Conservation (phyloP, 2,888 invertebrate genomes). For the Molorchus minor region DNA sequence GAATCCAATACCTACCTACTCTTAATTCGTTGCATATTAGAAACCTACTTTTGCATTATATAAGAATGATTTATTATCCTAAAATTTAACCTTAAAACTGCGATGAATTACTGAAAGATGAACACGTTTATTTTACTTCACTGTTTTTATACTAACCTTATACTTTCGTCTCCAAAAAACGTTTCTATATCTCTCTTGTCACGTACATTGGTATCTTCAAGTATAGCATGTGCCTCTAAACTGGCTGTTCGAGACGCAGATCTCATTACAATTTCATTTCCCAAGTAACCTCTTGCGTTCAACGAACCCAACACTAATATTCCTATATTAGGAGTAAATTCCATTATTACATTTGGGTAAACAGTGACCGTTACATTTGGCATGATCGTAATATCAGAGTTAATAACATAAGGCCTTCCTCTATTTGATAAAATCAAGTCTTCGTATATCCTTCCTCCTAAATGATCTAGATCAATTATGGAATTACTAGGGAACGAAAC, state of each 20-base stretch:
- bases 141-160: slow-evolving; percentile 66
- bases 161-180: slow-evolving; percentile 69
- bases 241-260: slow-evolving; percentile 65
- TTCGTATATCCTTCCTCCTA: slow-evolving; percentile 80
- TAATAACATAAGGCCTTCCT: slow-evolving; percentile 76
- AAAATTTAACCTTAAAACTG: too few species aligned
- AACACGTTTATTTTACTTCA: too few species aligned
- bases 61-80: too few species aligned
- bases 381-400: slow-evolving; percentile 96
- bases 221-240: slow-evolving; percentile 51
- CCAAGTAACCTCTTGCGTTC: slow-evolving; percentile 80
- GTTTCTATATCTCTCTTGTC: slow-evolving; percentile 57
- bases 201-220: slow-evolving; percentile 49
- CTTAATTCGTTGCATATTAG: too few species aligned
- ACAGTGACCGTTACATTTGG: slow-evolving; percentile 88
- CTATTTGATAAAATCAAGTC: slow-evolving; percentile 72
- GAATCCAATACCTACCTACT: too few species aligned
- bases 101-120: too few species aligned
- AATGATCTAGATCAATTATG: slow-evolving; percentile 70
- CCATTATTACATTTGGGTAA: slow-evolving; percentile 87
- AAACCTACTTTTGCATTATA: too few species aligned
- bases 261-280: slow-evolving; percentile 81
- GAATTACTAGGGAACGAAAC: slow-evolving; percentile 68
- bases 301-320: slow-evolving; percentile 93
- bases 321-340: slow-evolving; percentile 95